These are phyloP conservation scores for Corythornis vintsioides DNA, from an alignment of 2,113 vertebrate genomes.

Conservation along the genomic window DNA sequence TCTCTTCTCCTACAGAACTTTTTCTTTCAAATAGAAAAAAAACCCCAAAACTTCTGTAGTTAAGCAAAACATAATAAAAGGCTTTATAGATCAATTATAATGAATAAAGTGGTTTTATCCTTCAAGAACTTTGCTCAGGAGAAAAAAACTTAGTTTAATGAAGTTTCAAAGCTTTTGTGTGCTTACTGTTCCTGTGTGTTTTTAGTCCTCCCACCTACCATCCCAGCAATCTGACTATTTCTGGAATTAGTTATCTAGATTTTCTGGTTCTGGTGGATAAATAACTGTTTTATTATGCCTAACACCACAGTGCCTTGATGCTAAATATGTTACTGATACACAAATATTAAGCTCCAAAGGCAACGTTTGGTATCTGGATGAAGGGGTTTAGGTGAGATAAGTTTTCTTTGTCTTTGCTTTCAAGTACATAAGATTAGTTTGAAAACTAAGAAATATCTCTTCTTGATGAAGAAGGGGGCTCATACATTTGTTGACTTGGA, in stretches of 20 bases:
- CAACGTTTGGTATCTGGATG: background rate
- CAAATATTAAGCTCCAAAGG: background rate
- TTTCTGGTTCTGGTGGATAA: background rate
- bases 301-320: background rate
- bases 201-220: background rate
- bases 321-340: background rate
- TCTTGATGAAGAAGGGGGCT: background rate
- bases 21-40: conserved; percentile 21
- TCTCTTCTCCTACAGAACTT: conserved; percentile 20
- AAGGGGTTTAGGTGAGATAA: background rate
- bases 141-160: background rate
- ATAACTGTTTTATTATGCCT: background rate
- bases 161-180: background rate
- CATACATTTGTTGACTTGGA: background rate
- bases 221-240: background rate
- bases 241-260: background rate
- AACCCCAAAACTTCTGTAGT: background rate
- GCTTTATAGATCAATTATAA: background rate
- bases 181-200: background rate
- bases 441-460: background rate
- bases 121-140: background rate
- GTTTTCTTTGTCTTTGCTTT: background rate
- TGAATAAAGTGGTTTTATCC: conserved; percentile 4
- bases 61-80: background rate
- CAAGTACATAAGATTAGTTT: background rate